These are phyloP conservation scores for Epinotia bilunana DNA, from an alignment of 2,888 invertebrate species.

Conservation along the genomic window DNA sequence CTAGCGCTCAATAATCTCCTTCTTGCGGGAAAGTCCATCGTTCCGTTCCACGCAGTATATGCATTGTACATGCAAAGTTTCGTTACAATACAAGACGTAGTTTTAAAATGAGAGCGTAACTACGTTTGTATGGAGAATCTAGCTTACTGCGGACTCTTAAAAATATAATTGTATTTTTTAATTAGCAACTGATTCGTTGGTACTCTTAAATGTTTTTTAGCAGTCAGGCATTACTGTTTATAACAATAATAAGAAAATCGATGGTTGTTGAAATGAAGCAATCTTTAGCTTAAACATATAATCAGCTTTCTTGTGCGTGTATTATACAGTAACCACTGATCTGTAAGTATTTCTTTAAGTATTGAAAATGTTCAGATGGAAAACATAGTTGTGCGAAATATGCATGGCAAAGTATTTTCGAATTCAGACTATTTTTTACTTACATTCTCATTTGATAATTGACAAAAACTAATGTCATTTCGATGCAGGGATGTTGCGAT, in stretches of 20 bases:
- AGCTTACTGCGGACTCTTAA: no score
- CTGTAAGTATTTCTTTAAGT: conserved; percentile 63
- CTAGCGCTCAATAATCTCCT: no score
- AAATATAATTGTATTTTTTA: neutral
- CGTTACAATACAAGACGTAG: no score
- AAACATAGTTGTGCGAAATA: neutral
- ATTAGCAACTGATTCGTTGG: neutral
- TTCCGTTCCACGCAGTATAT: no score
- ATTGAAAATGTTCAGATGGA: neutral
- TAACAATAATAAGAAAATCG: conserved; percentile 53
- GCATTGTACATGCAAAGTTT: no score
- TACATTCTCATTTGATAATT: no score
- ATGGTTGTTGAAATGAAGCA: conserved; percentile 76
- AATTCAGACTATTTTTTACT: neutral
- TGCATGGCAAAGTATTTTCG: neutral
- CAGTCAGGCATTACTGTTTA: conserved; percentile 52
- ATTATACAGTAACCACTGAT: conserved; percentile 59
- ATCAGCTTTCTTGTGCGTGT: conserved; percentile 77
- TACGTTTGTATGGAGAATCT: no score
- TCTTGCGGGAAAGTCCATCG: no score
- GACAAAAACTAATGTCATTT: no score
- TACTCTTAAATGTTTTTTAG: conserved; percentile 5
- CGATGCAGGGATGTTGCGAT: no score
- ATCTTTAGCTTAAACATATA: conserved; percentile 74
- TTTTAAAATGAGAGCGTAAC: no score